phyloP scores from a whole-genome alignment of 2,113 vertebrate species.

The Semnopithecus entellus region DNA sequence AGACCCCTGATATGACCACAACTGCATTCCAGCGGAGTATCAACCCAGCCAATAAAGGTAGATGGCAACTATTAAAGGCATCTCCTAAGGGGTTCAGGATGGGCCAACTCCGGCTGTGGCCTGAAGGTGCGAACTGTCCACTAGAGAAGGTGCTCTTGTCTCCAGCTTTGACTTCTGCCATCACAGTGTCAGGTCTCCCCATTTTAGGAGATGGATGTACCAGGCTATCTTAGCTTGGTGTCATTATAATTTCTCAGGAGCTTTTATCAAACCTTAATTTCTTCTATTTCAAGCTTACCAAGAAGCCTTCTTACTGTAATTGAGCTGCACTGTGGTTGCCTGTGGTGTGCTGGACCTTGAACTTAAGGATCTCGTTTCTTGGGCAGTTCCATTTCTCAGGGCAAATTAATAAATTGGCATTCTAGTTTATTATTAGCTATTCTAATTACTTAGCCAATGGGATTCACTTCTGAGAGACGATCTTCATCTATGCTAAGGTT shows the following conservation, averaged over 20 bases:
- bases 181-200: neutral
- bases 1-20: neutral
- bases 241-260: neutral
- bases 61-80: no score
- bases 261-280: neutral
- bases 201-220: neutral
- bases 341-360: neutral
- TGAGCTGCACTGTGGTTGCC: neutral
- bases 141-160: no score
- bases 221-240: neutral
- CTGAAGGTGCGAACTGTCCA: accelerated
- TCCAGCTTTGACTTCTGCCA: neutral
- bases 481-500: neutral
- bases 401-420: neutral
- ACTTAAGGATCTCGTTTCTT: neutral
- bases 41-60: neutral
- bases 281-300: neutral
- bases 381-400: neutral
- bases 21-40: neutral
- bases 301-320: neutral
- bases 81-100: neutral
- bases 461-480: neutral
- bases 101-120: neutral
- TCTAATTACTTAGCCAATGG: neutral
- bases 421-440: neutral